Base-by-base conservation (phyloP, 2,797 vertebrate species). In the Mallotus villosus region DNA sequence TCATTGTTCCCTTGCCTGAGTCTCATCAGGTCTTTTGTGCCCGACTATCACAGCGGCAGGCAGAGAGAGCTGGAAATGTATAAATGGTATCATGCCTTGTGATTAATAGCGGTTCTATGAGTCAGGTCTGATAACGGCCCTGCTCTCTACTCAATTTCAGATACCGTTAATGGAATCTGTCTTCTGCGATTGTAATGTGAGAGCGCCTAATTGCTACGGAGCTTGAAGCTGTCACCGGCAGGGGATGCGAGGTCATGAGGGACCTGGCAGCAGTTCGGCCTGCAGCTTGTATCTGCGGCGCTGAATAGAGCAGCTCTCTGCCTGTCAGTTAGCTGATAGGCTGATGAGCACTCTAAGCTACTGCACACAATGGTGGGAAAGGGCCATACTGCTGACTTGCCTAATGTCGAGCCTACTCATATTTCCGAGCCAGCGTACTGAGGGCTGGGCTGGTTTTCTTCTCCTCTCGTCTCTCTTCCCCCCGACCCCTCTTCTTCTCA, bases 101-200 rank as follows among this genome's bases (percentile, higher is more conserved):
- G 97, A 99, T 99, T 99, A 99, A 99, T 96, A 97, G 95, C 95
- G 94, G 96, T 96, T 97, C 97, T 98, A 99, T 97, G 97, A 99
- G 97, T 99, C 96, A 98, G 97, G 97, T 98, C 97, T 98, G 97
- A 99, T 99, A 99, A 99, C 96, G 91, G 92, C 94, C 94, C 97
- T 95, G 97, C 97, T 98, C 97, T 99, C 97, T 96, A 99, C 97
- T 99, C 97, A 99, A 99, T 99, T 99, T 99, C 96, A 99, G 97
- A 99, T 99, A 99, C 95, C 95, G 97, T 97, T 99, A 99, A 99
- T 99, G 97, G 97, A 99, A 99, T 99, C 97, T 99, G 97, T 99
- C 97, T 99, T 97, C 95, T 96, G 95, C 97, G 97, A 99, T 99
- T 99, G 97, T 99, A 98, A 99, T 99, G 95, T 98, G 97, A 99